phyloP scores from a whole-genome alignment of 2,888 invertebrate genomes.

The Lathronympha strigana region DNA sequence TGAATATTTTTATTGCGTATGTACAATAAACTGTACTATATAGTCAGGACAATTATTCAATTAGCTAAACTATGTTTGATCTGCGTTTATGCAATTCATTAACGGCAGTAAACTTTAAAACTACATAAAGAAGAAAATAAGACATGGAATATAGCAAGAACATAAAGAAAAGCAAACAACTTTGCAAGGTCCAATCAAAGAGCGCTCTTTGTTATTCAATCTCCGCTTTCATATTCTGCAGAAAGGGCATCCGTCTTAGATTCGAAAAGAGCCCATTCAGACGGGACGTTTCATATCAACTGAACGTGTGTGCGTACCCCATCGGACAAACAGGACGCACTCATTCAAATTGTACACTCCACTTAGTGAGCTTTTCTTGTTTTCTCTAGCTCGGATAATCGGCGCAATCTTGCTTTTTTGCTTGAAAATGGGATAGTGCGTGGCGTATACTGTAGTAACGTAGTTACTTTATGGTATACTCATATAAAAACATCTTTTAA shows the following conservation, averaged over 20 bases:
- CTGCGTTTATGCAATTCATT: too few species aligned
- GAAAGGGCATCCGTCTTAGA: conserved; percentile 37
- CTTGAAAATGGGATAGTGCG: conserved; percentile 37
- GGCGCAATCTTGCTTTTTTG: conserved; percentile 56
- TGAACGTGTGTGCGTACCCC: conserved; percentile 67
- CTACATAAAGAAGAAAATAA: background rate
- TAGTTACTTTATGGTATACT: too few species aligned
- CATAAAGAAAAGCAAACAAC: conserved; percentile 50
- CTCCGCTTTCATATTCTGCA: conserved; percentile 34
- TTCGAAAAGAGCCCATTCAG: conserved; percentile 65
- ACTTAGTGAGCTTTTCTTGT: conserved; percentile 55
- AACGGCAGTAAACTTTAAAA: too few species aligned
- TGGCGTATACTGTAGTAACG: too few species aligned
- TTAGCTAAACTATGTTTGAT: too few species aligned
- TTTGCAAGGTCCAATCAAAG: conserved; percentile 61
- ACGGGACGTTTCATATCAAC: conserved; percentile 69
- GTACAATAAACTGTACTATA: too few species aligned
- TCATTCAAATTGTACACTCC: conserved; percentile 74
- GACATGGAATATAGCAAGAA: conserved; percentile 2
- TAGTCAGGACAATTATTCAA: too few species aligned
- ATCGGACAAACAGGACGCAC: conserved; percentile 75
- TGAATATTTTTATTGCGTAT: too few species aligned
- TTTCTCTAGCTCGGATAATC: conserved; percentile 66
- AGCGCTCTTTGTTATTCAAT: conserved; percentile 67
- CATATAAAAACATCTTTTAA: too few species aligned